Evolutionary conservation across 2,113 vertebrate genomes (phyloP).

Genomic region (Polyodon spathula): DNA sequence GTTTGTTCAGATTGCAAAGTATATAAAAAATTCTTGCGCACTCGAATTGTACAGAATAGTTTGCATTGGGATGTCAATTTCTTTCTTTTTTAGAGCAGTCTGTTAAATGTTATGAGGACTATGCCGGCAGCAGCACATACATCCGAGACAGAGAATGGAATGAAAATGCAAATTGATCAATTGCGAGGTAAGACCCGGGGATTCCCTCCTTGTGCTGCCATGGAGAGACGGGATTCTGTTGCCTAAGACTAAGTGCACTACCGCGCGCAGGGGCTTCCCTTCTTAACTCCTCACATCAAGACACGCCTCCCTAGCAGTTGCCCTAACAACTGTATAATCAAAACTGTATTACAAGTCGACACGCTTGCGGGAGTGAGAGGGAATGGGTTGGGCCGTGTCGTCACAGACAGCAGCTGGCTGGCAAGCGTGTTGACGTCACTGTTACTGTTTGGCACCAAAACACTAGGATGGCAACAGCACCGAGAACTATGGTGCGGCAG

Average conservation of each 20-base stretch:
- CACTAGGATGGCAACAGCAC: constrained; percentile 47
- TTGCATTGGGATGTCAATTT: too few species aligned
- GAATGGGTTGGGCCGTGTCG: constrained; percentile 38
- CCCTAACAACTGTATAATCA: constrained; percentile 52
- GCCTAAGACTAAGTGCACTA: constrained; percentile 36
- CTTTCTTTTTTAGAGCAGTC: too few species aligned
- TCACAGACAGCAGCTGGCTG: constrained; percentile 48
- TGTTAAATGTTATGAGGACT: too few species aligned
- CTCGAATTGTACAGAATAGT: background rate
- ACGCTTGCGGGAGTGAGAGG: constrained; percentile 33
- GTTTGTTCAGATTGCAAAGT: constrained; percentile 13
- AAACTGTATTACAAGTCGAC: constrained; percentile 36
- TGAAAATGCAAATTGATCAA: constrained; percentile 18
- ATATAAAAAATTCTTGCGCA: constrained; percentile 13
- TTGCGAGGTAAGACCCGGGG: constrained; percentile 45
- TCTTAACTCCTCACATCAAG: constrained; percentile 59
- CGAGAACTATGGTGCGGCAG: background rate
- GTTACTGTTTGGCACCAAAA: constrained; percentile 52
- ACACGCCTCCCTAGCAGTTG: constrained; percentile 54
- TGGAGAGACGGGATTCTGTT: constrained; percentile 43
- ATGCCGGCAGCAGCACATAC: constrained; percentile 28
- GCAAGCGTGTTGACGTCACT: constrained; percentile 38
- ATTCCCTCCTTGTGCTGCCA: constrained; percentile 57
- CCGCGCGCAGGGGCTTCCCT: constrained; percentile 34
- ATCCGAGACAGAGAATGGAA: constrained; percentile 10